These are phyloP conservation scores for Lophius piscatorius DNA, from an alignment of 2,113 vertebrate species.

Conservation along the genomic window DNA sequence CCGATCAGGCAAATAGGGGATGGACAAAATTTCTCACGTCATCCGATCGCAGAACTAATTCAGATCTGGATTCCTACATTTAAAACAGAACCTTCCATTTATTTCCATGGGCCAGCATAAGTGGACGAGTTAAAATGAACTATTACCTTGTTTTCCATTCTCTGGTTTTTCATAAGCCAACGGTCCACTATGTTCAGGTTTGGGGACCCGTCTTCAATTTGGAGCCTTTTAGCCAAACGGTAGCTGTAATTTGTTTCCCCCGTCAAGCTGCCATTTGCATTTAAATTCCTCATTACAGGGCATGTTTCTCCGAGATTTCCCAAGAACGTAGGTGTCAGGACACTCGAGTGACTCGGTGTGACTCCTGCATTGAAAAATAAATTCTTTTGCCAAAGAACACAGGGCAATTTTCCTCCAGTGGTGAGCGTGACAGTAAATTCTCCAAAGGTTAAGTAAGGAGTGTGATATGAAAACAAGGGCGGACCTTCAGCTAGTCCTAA, in stretches of 20 bases:
- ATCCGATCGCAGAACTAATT: not conserved
- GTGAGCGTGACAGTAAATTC: not conserved
- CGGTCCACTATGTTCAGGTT: conserved; percentile 52
- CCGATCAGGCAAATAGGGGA: conserved; percentile 2
- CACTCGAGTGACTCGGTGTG: conserved; percentile 34
- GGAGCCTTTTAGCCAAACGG: conserved; percentile 68
- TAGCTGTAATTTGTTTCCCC: conserved; percentile 71
- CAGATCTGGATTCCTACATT: conserved; percentile 41
- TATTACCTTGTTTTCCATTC: conserved; percentile 62
- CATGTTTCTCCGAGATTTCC: conserved; percentile 67
- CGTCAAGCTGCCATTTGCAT: conserved; percentile 69
- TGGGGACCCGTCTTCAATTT: conserved; percentile 65
- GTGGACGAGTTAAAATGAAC: conserved; percentile 41
- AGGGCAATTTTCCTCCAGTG: not conserved
- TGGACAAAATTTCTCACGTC: not conserved
- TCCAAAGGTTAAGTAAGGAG: not conserved
- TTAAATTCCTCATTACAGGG: conserved; percentile 75
- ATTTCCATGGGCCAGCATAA: conserved; percentile 36
- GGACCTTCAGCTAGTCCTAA: not conserved
- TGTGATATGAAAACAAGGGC: not conserved
- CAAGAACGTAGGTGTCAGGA: conserved; percentile 63
- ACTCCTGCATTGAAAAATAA: not conserved
- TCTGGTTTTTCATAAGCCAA: conserved; percentile 48
- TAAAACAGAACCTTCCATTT: conserved; percentile 12
- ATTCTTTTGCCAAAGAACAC: not conserved